Base-by-base conservation (phyloP, 64 coral and sea anemone genomes). In the Dendrophyllia cribrosa region DNA sequence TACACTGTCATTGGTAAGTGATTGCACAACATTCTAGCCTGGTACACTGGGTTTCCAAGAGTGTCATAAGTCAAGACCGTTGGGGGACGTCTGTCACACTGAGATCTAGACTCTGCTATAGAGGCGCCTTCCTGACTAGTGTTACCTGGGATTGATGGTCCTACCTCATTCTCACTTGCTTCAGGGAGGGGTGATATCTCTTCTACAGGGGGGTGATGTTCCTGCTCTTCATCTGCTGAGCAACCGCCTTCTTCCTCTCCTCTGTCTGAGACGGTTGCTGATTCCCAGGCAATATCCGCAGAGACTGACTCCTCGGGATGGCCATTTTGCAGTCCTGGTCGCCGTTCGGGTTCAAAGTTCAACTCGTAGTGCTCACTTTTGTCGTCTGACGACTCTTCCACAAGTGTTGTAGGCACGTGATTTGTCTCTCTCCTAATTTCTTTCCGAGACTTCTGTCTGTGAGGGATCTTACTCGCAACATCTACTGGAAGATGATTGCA, bases 21-120 rank as follows among this genome's bases (percentile, higher is more conserved):
- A 74, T 17, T 74, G 34, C 43, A 26, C 26, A 47, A 46, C 8
- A 77, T 48, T 77, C 20, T 6, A 55, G 51, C 44, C 74, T n/a
- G 44, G 44, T 77, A 79, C 51, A 22, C 22, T n/a, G 82, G 82
- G 47, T 83, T 83, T 26, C 58, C 82, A 70, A 86, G 62, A n/a
- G 59, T 66, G 82, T 86, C 59, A 69, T 85, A 85, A 47, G 16
- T 85, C 45, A 85, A 59, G 43, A 62, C 25, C 13, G 66, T 68
- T 48, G 82, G 82, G 15, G 19, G 17, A 34, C 9, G 61, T 62
- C 63, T 62, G 46, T 66, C 58, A 66, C 82, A 61, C 64, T 46
- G 19, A 68, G 82, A 43, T 14, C 63, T 62, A 15, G 61, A 46
- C 43, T 43, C 43, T 44, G 65, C 56, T 68, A 45, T 14, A 47